Evolutionary conservation across 2,888 invertebrate genomes (phyloP), one percentile per base, ranked within the genome.

Genomic region (Eudasyphora cyanicolor): DNA sequence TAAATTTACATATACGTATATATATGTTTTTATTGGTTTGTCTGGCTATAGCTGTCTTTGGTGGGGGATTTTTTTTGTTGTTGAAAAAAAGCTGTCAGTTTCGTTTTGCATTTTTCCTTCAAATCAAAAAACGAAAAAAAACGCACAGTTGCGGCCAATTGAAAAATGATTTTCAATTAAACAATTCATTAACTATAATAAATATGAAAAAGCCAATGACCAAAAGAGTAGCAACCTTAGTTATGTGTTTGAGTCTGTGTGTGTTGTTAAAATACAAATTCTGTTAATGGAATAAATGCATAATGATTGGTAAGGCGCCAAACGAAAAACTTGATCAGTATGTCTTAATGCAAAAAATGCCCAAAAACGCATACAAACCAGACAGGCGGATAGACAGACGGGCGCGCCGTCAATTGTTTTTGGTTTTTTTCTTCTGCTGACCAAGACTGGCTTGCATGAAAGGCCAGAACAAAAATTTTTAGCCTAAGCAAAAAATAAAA

Each of bases 361-460:
- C 27, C 12, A 27, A 60, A 60, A 27, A 60, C 57, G 27, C 27
- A 57, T 14, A 60, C 45, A 45, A n/a, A 45, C 45, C 32, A 45
- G 45, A 45, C n/a, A 60, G 29, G 32, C 17, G 64, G 17, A 29
- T n/a, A n/a, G 70, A 69, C 67, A 57, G 12, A 73, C 32, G 67
- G 73, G 64, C 76, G n/a, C n/a, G n/a, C n/a, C n/a, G n/a, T n/a
- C n/a, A n/a, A n/a, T n/a, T n/a, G n/a, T n/a, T n/a, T n/a, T n/a
- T n/a, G n/a, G n/a, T n/a, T n/a, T n/a, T n/a, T n/a, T n/a, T n/a
- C n/a, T n/a, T n/a, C n/a, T n/a, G n/a, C n/a, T n/a, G n/a, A n/a
- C n/a, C n/a, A n/a, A n/a, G n/a, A n/a, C n/a, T n/a, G n/a, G n/a
- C n/a, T n/a, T n/a, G n/a, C n/a, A n/a, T n/a, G n/a, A n/a, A n/a